Base-by-base conservation (phyloP, 1,140 invertebrate genomes). In the Dysdera silvatica region DNA sequence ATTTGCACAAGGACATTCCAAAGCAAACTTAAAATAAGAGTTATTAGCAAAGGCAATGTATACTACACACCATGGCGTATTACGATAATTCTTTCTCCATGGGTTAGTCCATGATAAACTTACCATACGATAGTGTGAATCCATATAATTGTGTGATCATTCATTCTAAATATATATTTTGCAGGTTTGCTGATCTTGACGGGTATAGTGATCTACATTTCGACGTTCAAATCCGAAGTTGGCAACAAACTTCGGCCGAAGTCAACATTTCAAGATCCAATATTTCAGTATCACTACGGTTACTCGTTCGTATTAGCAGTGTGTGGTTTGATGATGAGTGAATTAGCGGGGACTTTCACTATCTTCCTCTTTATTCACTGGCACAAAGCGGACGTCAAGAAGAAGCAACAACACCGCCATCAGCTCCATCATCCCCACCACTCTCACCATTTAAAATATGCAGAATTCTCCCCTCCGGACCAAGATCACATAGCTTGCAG, bases 171-270 rank as follows among this genome's bases (percentile, higher is more conserved):
- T n/a, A n/a, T n/a, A n/a, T n/a, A 57, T 41, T 31, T 80, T 81
- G 20, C 76, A 91, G 90, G 89, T 72, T 78, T 94, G 35, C 79
- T 91, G 54, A 90, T 92, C 85, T 81, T 93, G 55, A 86, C 88
- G 56, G 89, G 88, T 23, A 82, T 92, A 71, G 87, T 94, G 66
- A 88, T 92, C 80, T 94, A 92, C 82, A 91, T 94, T 79, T 91
- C 89, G 12, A 85, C 91, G 53, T 87, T 94, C 71, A 93, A 93
- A 77, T 84, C 89, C 0, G 89, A 93, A 82, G 83, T 93, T 16
- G 88, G 88, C 4, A 84, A 85, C 61, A 94, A 93, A 75, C 76
- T 93, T 31, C 80, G 87, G 56, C 84, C 89, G 20, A 82, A 85
- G 68, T 89, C 88, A 10, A 78, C 82, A 48, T 81, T 87, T 43